Percentiles rank a stretch among this genome's conserved stretches.
phyloP scores from a whole-genome alignment of 2,888 invertebrate species.

The Seira musarum region DNA sequence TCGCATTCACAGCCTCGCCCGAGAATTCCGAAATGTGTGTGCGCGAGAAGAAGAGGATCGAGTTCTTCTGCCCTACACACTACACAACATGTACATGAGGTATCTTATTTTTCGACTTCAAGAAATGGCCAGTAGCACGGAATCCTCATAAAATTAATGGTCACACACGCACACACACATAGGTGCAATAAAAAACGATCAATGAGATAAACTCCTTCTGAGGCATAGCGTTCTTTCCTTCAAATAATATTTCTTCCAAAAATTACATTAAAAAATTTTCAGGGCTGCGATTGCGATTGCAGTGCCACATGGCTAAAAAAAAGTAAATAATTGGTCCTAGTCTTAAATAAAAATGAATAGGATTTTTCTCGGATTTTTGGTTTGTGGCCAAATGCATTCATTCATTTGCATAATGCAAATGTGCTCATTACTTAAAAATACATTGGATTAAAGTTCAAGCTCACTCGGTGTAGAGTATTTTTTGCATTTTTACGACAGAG shows the following conservation, averaged over 20 bases:
- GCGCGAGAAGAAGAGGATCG: slow-evolving; percentile 2
- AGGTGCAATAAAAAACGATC: slow-evolving; percentile 41
- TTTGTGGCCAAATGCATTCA: slow-evolving; percentile 39
- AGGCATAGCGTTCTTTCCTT: not conserved
- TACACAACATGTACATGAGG: no score
- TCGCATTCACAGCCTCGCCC: slow-evolving; percentile 22
- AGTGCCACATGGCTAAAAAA: not conserved
- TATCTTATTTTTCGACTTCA: slow-evolving; percentile 1
- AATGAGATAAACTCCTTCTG: slow-evolving; percentile 13
- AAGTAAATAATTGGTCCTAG: not conserved
- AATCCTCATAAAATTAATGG: slow-evolving; percentile 66
- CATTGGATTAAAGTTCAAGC: slow-evolving; percentile 25
- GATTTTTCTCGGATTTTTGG: not conserved
- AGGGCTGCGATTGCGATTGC: not conserved
- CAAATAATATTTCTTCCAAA: not conserved
- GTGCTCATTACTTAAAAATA: slow-evolving; percentile 54
- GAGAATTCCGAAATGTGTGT: not conserved
- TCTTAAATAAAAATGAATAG: not conserved
- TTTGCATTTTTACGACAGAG: slow-evolving; percentile 41
- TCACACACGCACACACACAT: slow-evolving; percentile 56
- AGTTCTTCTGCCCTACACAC: no score
- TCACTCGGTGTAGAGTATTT: not conserved
- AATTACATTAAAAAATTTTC: not conserved
- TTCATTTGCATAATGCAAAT: slow-evolving; percentile 61
- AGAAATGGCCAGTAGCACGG: slow-evolving; percentile 63